These are phyloP conservation scores for Margaritifera margaritifera DNA, from an alignment of 2,888 invertebrate genomes.

Conservation along the genomic window DNA sequence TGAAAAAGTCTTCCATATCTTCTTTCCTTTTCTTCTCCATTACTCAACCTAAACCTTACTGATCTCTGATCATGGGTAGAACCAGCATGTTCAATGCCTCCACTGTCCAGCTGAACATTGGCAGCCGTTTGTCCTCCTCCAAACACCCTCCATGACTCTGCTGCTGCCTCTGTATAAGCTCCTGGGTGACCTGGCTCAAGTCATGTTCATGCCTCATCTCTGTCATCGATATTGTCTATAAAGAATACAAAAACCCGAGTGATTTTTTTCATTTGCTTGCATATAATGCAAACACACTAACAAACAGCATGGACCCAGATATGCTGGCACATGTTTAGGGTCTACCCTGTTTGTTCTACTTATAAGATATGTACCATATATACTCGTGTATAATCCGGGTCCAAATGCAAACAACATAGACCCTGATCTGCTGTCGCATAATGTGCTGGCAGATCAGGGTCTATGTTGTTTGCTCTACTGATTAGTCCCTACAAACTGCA, in stretches of 20 bases:
- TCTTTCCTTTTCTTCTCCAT: neutral
- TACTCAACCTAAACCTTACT: conserved; percentile 76
- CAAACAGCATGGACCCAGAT: too few species aligned
- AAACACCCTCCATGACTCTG: conserved; percentile 53
- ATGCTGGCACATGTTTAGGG: too few species aligned
- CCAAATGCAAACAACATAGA: too few species aligned
- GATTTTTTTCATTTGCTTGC: neutral
- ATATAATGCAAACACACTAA: too few species aligned
- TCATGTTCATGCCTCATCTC: conserved; percentile 70
- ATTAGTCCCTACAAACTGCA: too few species aligned
- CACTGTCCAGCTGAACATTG: conserved; percentile 93
- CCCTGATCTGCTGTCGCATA: too few species aligned
- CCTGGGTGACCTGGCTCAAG: conserved; percentile 16
- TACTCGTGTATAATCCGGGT: too few species aligned
- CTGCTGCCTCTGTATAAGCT: conserved; percentile 29
- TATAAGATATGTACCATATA: too few species aligned
- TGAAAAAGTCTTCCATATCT: too few species aligned
- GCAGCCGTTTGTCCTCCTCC: conserved; percentile 85
- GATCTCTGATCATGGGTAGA: conserved; percentile 95
- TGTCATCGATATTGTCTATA: conserved; percentile 76
- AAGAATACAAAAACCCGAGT: conserved; percentile 1
- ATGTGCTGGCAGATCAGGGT: too few species aligned
- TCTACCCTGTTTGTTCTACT: too few species aligned
- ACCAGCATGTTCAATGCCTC: conserved; percentile 95
- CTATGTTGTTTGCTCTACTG: too few species aligned